Evolutionary conservation across 1,140 invertebrate genomes (phyloP), one percentile per base, ranked within the genome.

Genomic region (Zophobas morio): DNA sequence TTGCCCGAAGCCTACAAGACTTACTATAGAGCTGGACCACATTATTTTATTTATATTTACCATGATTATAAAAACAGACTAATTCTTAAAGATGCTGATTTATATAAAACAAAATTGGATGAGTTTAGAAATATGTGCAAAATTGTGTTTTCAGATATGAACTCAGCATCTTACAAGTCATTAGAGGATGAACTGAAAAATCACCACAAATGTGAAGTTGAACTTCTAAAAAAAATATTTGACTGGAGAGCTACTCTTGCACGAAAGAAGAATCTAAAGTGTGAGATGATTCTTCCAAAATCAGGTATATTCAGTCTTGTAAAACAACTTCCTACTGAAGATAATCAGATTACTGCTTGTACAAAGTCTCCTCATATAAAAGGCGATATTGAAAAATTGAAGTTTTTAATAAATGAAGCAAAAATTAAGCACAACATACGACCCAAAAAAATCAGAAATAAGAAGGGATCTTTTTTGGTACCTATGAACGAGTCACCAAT

Each of bases 11-110:
- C 6, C 49, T 6, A 6, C 2, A 51, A 51, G 20, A 51, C 2
- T 20, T 51, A 51, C n/a, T 51, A 20, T 51, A 4, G 49, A 51
- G 2, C 4, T 51, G 49, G 4, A 20, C 2, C 49, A 2, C 49
- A 51, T 20, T 51, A 51, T 51, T 51, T 51, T n/a, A 51, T 51
- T 51, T 20, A 51, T 20, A 51, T 51, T 51, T 51, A 51, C n/a
- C 49, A 51, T 20, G n/a, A 51, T 51, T 51, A 51, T 51, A 51
- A 51, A 51, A 51, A 51, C n/a, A 51, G 49, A 20, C 20, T 51
- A 20, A 4, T 51, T 20, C 6, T 6, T 6, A 4, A 20, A 6
- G 49, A 51, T 20, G 4, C 3, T 6, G n/a, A 51, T 20, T 51
- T 20, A 51, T 51, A 51, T 51, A 20, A 51, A 20, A 4, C 2